phyloP scores from a whole-genome alignment of 2,888 invertebrate species.

The Scaptomyza cyrtandrae region DNA sequence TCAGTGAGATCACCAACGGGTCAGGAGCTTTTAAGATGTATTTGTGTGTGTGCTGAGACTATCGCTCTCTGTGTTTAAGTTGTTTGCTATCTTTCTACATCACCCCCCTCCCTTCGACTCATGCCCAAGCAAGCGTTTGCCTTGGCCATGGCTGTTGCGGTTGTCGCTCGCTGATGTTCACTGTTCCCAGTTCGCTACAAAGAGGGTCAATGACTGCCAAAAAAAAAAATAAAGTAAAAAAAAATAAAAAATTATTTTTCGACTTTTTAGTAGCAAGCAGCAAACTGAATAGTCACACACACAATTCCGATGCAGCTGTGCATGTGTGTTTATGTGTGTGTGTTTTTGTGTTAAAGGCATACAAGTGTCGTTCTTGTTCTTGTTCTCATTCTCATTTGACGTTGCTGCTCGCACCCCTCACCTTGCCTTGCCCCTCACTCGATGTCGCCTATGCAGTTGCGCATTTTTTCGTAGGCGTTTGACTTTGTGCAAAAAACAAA shows the following conservation, averaged over 20 bases:
- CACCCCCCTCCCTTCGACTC: neutral
- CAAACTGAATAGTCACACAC: conserved; percentile 73
- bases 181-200: conserved; percentile 18
- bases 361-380: conserved; percentile 71
- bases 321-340: conserved; percentile 27
- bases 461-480: conserved; percentile 78
- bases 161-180: conserved; percentile 6
- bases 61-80: conserved; percentile 70
- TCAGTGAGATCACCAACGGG: conserved; percentile 56
- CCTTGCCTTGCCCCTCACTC: neutral
- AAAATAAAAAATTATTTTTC: conserved; percentile 47
- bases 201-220: conserved; percentile 78
- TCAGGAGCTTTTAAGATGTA: conserved; percentile 51
- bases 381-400: conserved; percentile 25
- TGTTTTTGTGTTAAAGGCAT: conserved; percentile 50
- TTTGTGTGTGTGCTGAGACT: conserved; percentile 46
- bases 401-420: conserved; percentile 6
- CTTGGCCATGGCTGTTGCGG: conserved; percentile 20
- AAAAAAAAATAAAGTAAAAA: conserved; percentile 16
- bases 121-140: conserved; percentile 7
- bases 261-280: conserved; percentile 47
- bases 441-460: conserved; percentile 70
- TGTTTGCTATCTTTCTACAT: conserved; percentile 79
- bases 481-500: conserved; percentile 19
- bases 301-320: conserved; percentile 34